A percentile compares a stretch with the other conserved stretches of the same genome.
Evolutionary conservation across 2,888 invertebrate species (phyloP).

Genomic region (Charanyca ferruginea): DNA sequence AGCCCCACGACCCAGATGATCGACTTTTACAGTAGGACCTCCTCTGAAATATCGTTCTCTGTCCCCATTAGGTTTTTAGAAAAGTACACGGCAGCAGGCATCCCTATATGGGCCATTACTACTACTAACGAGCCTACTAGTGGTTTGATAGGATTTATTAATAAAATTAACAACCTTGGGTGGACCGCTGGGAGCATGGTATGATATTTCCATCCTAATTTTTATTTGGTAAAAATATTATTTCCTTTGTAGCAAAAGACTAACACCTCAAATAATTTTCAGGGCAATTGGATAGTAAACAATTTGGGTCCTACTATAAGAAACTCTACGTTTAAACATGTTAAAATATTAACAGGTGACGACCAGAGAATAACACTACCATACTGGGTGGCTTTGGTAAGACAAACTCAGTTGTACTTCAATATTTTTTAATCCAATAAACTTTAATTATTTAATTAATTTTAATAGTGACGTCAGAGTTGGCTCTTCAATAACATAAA

Average conservation of each 20-base stretch:
- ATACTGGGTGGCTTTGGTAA: slow-evolving; percentile 92
- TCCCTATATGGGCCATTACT: slow-evolving; percentile 95
- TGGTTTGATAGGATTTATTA: slow-evolving; percentile 85
- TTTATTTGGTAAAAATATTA: neutral
- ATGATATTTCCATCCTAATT: slow-evolving; percentile 13
- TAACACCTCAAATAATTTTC: slow-evolving; percentile 58
- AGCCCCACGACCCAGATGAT: no score
- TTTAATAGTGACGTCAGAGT: no score
- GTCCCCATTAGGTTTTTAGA: slow-evolving; percentile 92
- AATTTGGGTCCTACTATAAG: slow-evolving; percentile 95
- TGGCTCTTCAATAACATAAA: no score
- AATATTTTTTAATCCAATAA: no score
- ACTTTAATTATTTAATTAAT: no score
- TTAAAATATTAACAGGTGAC: slow-evolving; percentile 94
- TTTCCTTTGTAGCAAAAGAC: neutral
- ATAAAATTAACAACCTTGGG: slow-evolving; percentile 93
- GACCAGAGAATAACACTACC: slow-evolving; percentile 93
- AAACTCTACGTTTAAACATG: slow-evolving; percentile 88
- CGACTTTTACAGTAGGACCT: neutral
- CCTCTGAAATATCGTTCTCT: slow-evolving; percentile 1
- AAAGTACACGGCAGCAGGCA: slow-evolving; percentile 92
- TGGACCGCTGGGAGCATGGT: slow-evolving; percentile 92
- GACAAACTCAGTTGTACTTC: no score
- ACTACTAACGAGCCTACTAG: slow-evolving; percentile 96
- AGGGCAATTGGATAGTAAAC: slow-evolving; percentile 93